phyloP scores from a whole-genome alignment of 2,888 invertebrate species.

The Morinoia aosen region DNA sequence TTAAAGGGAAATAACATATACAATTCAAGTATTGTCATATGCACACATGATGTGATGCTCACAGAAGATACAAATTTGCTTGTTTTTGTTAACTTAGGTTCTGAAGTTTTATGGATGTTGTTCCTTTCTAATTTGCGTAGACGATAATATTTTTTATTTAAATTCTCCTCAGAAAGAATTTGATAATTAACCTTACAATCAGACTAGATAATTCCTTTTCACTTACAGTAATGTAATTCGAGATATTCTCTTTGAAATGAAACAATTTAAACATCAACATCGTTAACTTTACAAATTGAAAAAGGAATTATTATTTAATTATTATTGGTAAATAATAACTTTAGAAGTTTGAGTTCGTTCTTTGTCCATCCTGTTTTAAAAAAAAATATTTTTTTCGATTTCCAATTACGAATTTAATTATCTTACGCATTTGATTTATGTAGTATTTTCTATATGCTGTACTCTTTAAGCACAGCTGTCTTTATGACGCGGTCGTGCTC shows the following conservation, averaged over 20 bases:
- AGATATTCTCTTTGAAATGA: not conserved
- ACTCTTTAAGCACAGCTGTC: not conserved
- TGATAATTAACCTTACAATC: not conserved
- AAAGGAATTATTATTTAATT: not conserved
- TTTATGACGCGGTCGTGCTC: not conserved
- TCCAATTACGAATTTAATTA: not conserved
- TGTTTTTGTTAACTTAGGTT: not conserved
- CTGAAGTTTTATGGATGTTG: not conserved
- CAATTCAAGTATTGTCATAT: too few relatives aligned
- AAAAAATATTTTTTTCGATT: not conserved
- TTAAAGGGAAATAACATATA: too few relatives aligned
- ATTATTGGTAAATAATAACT: not conserved
- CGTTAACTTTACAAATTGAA: not conserved
- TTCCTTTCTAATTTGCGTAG: not conserved
- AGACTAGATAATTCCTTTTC: not conserved
- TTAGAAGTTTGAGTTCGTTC: not conserved
- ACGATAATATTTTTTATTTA: not conserved
- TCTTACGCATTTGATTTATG: not conserved
- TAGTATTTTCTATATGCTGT: not conserved
- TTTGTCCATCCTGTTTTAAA: not conserved
- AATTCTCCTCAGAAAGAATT: not conserved
- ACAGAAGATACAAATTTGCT: not conserved
- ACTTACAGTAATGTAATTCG: not conserved
- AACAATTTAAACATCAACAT: not conserved
- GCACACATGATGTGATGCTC: not conserved